Evolutionary conservation across 92 coral and sea anemone genomes (phyloP).

Genomic region (Galaxea fascicularis): DNA sequence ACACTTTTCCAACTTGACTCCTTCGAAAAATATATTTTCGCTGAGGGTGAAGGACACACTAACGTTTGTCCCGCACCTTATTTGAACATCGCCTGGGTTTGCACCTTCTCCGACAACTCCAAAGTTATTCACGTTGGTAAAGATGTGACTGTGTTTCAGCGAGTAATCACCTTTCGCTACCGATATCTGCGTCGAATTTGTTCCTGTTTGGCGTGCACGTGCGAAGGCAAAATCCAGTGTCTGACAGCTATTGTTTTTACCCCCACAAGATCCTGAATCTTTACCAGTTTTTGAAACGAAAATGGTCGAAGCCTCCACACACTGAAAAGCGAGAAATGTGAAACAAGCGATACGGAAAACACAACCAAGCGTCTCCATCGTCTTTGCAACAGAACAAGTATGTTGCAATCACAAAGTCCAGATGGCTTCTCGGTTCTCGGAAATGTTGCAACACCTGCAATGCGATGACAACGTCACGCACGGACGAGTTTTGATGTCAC

Average conservation of each 20-base stretch:
- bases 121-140: conserved; percentile 53
- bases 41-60: conserved; percentile 59
- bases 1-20: conserved; percentile 37
- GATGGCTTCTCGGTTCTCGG: neutral
- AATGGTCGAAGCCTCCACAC: conserved; percentile 21
- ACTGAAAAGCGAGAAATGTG: neutral
- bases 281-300: conserved; percentile 55
- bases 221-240: conserved; percentile 58
- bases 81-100: conserved; percentile 43
- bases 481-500: neutral
- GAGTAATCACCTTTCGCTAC: conserved; percentile 59
- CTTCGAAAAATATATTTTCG: conserved; percentile 41
- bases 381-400: neutral
- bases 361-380: neutral
- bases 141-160: conserved; percentile 44
- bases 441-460: conserved; percentile 8
- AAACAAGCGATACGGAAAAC: neutral
- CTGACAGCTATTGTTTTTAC: conserved; percentile 34
- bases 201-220: neutral
- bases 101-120: conserved; percentile 57
- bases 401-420: neutral
- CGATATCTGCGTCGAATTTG: conserved; percentile 63
- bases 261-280: conserved; percentile 48
- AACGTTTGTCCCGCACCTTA: conserved; percentile 45
- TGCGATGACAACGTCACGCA: neutral